These are phyloP conservation scores for Urocitellus parryii DNA, from an alignment of 2,113 vertebrate species.

Conservation along the genomic window DNA sequence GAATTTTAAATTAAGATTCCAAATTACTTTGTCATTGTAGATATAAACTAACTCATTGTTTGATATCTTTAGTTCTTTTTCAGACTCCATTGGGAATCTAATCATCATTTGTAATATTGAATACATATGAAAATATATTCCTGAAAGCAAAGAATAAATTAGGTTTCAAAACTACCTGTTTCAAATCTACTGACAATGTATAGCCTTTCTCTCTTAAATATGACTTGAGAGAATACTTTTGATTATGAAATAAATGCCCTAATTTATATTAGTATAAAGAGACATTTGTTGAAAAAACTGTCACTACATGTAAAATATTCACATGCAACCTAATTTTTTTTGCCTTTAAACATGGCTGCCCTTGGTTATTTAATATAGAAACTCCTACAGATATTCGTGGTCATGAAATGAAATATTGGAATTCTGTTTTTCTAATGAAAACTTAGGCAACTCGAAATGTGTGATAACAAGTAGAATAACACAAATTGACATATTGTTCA, in stretches of 20 bases:
- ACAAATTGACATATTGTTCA: neutral
- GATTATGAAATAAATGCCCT: neutral
- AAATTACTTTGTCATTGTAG: neutral
- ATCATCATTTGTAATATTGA: neutral
- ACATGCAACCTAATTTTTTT: neutral
- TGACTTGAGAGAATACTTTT: constrained; percentile 2
- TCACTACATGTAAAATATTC: neutral
- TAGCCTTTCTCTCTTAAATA: neutral
- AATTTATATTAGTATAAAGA: neutral
- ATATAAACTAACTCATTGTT: neutral
- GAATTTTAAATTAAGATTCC: neutral
- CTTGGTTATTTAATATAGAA: neutral
- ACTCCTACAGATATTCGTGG: neutral
- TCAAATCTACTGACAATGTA: neutral
- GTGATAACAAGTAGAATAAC: neutral
- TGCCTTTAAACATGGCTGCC: neutral
- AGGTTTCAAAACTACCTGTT: neutral
- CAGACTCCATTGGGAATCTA: neutral
- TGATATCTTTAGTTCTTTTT: neutral
- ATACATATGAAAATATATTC: neutral
- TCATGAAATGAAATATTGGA: neutral
- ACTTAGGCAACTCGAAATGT: neutral
- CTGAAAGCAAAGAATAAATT: neutral
- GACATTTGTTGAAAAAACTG: neutral
- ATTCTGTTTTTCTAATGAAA: constrained; percentile 32